Conservation (phyloP, 2,888 invertebrate genomes). For the Papilio protenor region DNA sequence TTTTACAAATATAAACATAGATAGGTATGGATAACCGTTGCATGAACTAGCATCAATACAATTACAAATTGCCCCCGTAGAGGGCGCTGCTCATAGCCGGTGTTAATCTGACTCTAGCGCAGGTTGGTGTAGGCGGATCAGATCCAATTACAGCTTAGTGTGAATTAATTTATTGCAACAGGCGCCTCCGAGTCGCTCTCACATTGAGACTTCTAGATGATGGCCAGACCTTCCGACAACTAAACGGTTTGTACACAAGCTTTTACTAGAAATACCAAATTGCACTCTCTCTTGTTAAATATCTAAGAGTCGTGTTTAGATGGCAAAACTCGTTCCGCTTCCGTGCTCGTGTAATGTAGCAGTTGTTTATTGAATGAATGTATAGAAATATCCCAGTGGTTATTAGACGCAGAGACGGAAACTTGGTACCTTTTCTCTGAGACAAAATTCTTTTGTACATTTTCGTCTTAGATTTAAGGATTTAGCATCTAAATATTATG, state of each 20-base stretch:
- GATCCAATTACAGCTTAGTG: slow-evolving; percentile 74
- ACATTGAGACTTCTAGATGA: slow-evolving; percentile 62
- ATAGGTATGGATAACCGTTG: no score
- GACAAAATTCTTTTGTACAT: neutral
- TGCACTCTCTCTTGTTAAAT: slow-evolving; percentile 40
- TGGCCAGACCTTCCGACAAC: slow-evolving; percentile 60
- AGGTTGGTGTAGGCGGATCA: slow-evolving; percentile 67
- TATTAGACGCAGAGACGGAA: neutral
- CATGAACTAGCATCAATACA: slow-evolving; percentile 19
- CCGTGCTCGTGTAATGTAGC: slow-evolving; percentile 24
- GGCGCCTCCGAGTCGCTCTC: slow-evolving; percentile 60
- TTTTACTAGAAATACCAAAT: slow-evolving; percentile 46
- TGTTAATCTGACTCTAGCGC: slow-evolving; percentile 48
- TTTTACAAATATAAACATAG: no score
- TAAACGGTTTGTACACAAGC: slow-evolving; percentile 49
- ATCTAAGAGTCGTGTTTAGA: slow-evolving; percentile 28
- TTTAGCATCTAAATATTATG: neutral
- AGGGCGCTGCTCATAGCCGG: slow-evolving; percentile 43
- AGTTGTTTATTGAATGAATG: slow-evolving; percentile 19
- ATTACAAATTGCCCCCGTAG: slow-evolving; percentile 43
- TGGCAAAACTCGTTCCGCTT: slow-evolving; percentile 27
- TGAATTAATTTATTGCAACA: slow-evolving; percentile 73
- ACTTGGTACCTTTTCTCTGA: neutral
- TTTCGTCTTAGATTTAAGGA: neutral
- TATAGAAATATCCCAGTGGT: neutral